Base-by-base conservation (phyloP, 2,797 vertebrate genomes). In the Gobio occitaniae region DNA sequence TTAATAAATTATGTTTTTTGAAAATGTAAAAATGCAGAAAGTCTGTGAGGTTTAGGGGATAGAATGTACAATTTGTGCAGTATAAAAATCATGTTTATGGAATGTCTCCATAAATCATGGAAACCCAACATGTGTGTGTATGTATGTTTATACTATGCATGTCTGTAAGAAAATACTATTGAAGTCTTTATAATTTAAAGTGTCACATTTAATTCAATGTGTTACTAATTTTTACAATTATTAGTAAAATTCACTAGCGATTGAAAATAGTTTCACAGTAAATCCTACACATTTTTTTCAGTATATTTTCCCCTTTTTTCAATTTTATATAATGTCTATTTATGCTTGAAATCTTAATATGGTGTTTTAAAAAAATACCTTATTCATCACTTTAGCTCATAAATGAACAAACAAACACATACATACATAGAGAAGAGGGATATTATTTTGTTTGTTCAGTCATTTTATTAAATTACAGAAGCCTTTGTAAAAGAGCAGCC, bases 401-500 rank as follows among this genome's bases (percentile, higher is more conserved):
- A 12, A 56, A 32, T n/a, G 1, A 44, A 47, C 54, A 61, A 32
- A 52, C 56, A 48, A 11, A 2, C 41, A 44, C 8, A 44, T 54
- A 76, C 29, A 81, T 11, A 38, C 36, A 71, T 15, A 32, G 32
- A 32, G 32, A 32, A 32, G 32, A 32, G 32, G 32, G 32, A 32
- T 32, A 32, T 32, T 32, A 32, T 32, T 32, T 32, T 32, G 32
- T 32, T 32, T 32, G 32, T 32, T 87, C 21, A 72, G 65, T 50
- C 71, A 61, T 79, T 65, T 65, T 71, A 83, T 70, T 76, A 88
- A 88, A 76, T 68, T 69, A 76, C 70, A 36, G n/a, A 85, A 78
- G 76, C 36, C 68, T 78, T 65, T 65, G 50, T 85, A 72, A 87
- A 87, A 32, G 84, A 75, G 68, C 61, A 87, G 75, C 79, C 48